Evolutionary conservation across 2,113 vertebrate genomes (phyloP).

Genomic region (Tricholaema leucomelas): DNA sequence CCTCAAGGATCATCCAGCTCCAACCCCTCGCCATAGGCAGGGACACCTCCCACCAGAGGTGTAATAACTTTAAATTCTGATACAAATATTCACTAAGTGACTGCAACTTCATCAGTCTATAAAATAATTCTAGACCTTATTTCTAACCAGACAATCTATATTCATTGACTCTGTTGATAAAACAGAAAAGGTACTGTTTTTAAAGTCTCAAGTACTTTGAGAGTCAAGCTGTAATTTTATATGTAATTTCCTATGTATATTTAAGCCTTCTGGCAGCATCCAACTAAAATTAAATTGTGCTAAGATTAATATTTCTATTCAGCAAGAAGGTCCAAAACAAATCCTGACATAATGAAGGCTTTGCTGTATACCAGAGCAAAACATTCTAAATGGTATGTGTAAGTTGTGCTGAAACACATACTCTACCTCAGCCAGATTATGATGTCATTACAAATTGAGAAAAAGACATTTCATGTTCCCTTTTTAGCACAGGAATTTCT

Average conservation of each 20-base stretch:
- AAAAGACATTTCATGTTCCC: slow-evolving; percentile 13
- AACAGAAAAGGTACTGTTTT: slow-evolving; percentile 18
- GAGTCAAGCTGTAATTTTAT: not conserved
- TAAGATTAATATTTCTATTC: slow-evolving; percentile 3
- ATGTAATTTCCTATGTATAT: not conserved
- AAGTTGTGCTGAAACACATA: not conserved
- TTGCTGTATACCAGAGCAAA: not conserved
- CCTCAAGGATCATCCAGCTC: no score
- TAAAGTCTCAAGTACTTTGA: not conserved
- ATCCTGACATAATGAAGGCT: not conserved
- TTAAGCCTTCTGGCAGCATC: not conserved
- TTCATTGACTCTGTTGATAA: not conserved
- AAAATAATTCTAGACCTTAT: not conserved
- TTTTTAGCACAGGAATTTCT: not conserved
- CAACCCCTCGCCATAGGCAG: no score
- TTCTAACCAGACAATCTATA: not conserved
- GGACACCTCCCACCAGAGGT: no score
- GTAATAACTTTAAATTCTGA: not conserved
- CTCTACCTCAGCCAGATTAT: not conserved
- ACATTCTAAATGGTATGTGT: not conserved
- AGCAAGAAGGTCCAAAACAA: slow-evolving; percentile 20
- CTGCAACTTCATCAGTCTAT: not conserved
- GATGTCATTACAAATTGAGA: not conserved
- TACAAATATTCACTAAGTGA: not conserved
- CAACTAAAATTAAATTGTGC: not conserved